A percentile compares a stretch with the other conserved stretches of the same genome.
Conservation (phyloP, 1,140 invertebrate genomes). For the Grapholita molesta region DNA sequence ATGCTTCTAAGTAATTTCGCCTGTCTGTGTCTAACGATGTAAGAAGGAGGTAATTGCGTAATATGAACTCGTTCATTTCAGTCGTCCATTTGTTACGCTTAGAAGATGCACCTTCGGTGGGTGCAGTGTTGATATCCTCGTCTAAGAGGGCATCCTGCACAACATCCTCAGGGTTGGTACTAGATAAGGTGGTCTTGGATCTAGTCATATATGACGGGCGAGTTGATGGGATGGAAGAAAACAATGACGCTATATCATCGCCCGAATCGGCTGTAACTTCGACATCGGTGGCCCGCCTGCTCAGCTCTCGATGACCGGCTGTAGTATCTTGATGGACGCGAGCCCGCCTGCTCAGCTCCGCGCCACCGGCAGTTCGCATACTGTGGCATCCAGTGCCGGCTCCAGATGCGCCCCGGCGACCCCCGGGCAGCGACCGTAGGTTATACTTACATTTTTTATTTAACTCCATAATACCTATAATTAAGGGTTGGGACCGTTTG, state of each 20-base stretch:
- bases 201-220: background rate
- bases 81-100: background rate
- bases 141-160: background rate
- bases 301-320: too few species aligned
- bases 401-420: slow-evolving; percentile 20
- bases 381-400: slow-evolving; percentile 14
- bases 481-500: background rate
- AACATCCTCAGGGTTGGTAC: background rate
- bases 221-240: background rate
- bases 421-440: slow-evolving; percentile 15
- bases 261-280: too few species aligned
- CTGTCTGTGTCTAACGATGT: background rate
- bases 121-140: background rate
- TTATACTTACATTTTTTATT: background rate
- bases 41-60: background rate
- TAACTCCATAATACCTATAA: too few species aligned
- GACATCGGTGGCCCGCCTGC: too few species aligned
- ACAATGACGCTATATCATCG: background rate
- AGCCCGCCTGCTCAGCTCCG: too few species aligned
- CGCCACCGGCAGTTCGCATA: background rate
- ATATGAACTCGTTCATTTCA: slow-evolving; percentile 11
- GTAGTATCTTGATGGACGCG: too few species aligned
- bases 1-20: background rate
- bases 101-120: background rate
- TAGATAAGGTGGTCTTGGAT: too few species aligned